Percentiles rank a stretch among this genome's conserved stretches.
phyloP scores from a whole-genome alignment of 2,888 invertebrate species.

The Eucera pruinosa region DNA sequence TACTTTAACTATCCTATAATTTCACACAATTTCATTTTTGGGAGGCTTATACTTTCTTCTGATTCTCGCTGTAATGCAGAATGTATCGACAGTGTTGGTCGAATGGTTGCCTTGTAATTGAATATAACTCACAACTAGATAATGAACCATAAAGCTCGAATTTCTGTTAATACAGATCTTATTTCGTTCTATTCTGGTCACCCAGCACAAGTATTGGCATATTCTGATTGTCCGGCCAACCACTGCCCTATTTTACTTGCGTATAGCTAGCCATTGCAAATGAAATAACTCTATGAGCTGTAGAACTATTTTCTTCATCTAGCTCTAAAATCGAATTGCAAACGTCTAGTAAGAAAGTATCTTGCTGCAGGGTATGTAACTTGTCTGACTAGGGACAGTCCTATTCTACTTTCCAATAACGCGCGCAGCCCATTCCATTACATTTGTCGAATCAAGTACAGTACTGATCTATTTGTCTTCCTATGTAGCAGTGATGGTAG shows the following conservation, averaged over 20 bases:
- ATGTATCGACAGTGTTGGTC: background rate
- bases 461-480: background rate
- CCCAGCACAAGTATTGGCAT: background rate
- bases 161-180: background rate
- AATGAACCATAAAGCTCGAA: slow-evolving; percentile 1
- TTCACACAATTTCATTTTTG: too few species aligned
- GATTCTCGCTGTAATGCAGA: too few species aligned
- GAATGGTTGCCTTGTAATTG: slow-evolving; percentile 4
- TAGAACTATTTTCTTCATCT: too few species aligned
- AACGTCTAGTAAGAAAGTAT: background rate
- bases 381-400: slow-evolving; percentile 2
- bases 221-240: background rate
- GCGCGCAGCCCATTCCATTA: background rate
- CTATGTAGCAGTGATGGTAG: background rate
- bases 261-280: background rate
- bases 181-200: background rate
- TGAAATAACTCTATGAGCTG: background rate
- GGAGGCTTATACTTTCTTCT: too few species aligned
- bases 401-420: slow-evolving; percentile 22
- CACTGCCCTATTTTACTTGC: background rate
- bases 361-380: background rate
- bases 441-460: background rate
- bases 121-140: slow-evolving; percentile 1
- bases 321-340: background rate
- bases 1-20: too few species aligned